Percentiles rank a stretch among this genome's conserved stretches.
Conservation (phyloP, 2,113 vertebrate species). For the Stictonetta naevosa region DNA sequence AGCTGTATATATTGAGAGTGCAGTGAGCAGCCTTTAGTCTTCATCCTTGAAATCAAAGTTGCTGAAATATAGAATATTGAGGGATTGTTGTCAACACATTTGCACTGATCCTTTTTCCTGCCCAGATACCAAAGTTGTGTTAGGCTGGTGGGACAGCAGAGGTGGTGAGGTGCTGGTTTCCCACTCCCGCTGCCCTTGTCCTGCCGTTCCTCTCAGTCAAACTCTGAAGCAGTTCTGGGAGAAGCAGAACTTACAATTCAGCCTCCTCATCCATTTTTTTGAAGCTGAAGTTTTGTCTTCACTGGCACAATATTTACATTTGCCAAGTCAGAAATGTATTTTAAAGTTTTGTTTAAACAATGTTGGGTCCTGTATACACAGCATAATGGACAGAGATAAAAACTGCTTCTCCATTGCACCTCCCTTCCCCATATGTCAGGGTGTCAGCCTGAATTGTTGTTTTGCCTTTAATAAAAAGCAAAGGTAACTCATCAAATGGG, state of each 20-base stretch:
- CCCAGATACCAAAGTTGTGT: background rate
- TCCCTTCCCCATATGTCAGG: background rate
- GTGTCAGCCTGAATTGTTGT: background rate
- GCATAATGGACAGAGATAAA: background rate
- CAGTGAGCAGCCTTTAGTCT: background rate
- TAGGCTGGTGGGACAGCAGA: background rate
- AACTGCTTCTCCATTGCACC: background rate
- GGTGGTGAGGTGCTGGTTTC: background rate
- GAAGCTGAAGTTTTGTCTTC: background rate
- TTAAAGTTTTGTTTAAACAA: background rate
- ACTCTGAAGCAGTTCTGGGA: background rate
- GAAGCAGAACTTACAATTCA: background rate
- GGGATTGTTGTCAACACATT: background rate
- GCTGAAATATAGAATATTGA: background rate
- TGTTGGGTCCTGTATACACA: background rate
- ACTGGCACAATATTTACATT: background rate
- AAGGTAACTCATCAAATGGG: background rate
- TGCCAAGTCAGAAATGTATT: background rate
- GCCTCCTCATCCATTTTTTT: background rate
- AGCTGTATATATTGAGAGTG: background rate
- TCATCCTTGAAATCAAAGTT: constrained; percentile 35
- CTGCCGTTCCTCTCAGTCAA: background rate
- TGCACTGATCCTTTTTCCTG: background rate
- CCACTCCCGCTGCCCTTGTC: fast-evolving
- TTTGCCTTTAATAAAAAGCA: background rate